These are phyloP conservation scores for Leucania comma DNA, from an alignment of 2,888 invertebrate genomes.

Conservation along the genomic window DNA sequence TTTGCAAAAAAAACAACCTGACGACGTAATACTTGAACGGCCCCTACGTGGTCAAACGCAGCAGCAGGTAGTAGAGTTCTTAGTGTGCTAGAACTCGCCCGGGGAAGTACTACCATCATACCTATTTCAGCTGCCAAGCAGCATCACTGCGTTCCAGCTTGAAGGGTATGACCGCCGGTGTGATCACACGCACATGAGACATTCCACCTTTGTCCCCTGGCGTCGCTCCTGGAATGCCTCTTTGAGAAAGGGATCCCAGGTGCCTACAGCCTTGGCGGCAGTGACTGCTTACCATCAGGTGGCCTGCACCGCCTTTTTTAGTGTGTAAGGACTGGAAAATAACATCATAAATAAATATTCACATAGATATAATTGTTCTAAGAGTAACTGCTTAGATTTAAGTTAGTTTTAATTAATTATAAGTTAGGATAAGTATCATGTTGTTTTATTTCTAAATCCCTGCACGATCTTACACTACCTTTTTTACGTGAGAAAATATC, in stretches of 20 bases:
- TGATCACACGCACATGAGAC: neutral
- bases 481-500: too few species aligned
- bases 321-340: neutral
- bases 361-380: neutral
- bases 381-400: neutral
- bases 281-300: neutral
- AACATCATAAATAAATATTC: neutral
- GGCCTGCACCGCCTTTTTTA: neutral
- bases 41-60: too few species aligned
- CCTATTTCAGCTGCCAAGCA: neutral
- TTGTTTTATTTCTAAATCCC: slow-evolving; percentile 5
- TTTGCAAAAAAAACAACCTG: too few species aligned
- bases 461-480: neutral
- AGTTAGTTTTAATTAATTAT: neutral
- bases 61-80: neutral
- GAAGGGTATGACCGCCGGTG: neutral
- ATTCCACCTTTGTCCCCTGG: neutral
- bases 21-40: too few species aligned
- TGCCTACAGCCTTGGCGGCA: neutral
- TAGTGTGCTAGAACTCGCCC: neutral
- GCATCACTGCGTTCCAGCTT: neutral
- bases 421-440: neutral
- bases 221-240: neutral
- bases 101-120: neutral
- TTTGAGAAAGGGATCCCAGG: neutral